Base-by-base conservation (phyloP, 2,888 invertebrate genomes). In the Kuschelorhynchus macadamiae region DNA sequence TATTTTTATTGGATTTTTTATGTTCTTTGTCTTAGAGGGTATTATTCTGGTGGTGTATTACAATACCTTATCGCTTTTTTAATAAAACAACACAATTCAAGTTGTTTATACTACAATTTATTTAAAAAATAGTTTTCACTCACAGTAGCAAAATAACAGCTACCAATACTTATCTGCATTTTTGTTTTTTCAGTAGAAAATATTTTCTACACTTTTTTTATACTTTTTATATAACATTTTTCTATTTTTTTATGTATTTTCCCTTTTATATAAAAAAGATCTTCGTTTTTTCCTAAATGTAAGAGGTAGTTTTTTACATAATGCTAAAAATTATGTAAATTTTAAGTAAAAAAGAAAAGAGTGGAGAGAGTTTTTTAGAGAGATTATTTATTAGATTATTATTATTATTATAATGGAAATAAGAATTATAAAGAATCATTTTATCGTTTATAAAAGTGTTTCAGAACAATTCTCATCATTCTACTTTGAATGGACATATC, bases 311-410 rank as follows among this genome's bases (percentile, higher is more conserved):
- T 64, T 47, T 67, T 65, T 61, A 65, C 62, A 65, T 70, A 70
- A 60, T 68, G 50, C 12, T 36, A 11, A 2, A 36, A 11, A 46
- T 46, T 61, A 67, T 47, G 53, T 52, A 62, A 60, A 39, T 50
- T 59, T 53, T 41, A 46, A 25, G 33, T 42, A 62, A 62, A 53
- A 57, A 50, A 56, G 50, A 67, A 70, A 67, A 62, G 66, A 70
- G 55, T 63, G 16, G 44, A 33, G 49, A 63, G 59, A 67, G 52
- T 50, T 52, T 64, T 65, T 67, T 56, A 63, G 70, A 70, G 70
- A 70, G 70, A 57, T 66, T 66, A 57, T 70, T 70, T 70, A 70
- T n/a, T n/a, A n/a, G n/a, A n/a, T n/a, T n/a, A n/a, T 70, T 70
- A 50, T 53, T 69, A 65, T n/a, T 44, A 49, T 65, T 65, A 69